Percentiles rank a stretch among this genome's conserved stretches.
phyloP scores from a whole-genome alignment of 2,888 invertebrate species.

The Cerastis leucographa region DNA sequence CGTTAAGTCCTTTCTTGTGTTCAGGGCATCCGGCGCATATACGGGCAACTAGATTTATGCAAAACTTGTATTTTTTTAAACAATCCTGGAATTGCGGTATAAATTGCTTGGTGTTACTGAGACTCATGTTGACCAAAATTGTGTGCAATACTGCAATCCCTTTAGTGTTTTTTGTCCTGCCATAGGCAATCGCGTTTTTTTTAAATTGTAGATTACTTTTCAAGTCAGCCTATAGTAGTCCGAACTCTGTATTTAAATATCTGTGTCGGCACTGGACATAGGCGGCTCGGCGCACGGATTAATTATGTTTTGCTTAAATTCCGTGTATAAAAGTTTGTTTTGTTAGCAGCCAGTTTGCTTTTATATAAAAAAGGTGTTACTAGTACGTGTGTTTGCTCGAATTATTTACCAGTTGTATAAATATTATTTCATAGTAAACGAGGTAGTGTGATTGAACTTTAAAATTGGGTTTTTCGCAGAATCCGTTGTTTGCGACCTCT shows the following conservation, averaged over 20 bases:
- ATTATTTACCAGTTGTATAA: slow-evolving; percentile 47
- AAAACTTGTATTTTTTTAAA: neutral
- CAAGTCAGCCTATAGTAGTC: neutral
- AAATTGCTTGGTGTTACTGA: neutral
- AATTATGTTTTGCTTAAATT: slow-evolving; percentile 11
- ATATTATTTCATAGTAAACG: slow-evolving; percentile 44
- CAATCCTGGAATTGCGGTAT: too few species aligned
- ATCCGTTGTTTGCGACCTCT: neutral
- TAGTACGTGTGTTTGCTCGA: slow-evolving; percentile 8
- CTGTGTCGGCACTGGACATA: neutral
- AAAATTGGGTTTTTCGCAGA: neutral
- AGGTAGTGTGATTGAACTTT: slow-evolving; percentile 54
- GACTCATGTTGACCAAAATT: neutral
- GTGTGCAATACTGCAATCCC: neutral
- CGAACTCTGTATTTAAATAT: too few species aligned
- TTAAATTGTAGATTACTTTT: neutral
- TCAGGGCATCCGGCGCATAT: neutral
- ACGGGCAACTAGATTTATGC: neutral
- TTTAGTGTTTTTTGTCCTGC: neutral
- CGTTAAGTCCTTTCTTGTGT: neutral
- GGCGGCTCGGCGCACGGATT: neutral
- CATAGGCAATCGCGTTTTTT: neutral
- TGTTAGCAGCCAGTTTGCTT: slow-evolving; percentile 13
- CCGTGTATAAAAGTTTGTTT: slow-evolving; percentile 16
- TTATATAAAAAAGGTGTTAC: slow-evolving; percentile 28